These are phyloP conservation scores for Diploscapter pachys DNA, from an alignment of 1,140 invertebrate genomes.

Conservation along the genomic window DNA sequence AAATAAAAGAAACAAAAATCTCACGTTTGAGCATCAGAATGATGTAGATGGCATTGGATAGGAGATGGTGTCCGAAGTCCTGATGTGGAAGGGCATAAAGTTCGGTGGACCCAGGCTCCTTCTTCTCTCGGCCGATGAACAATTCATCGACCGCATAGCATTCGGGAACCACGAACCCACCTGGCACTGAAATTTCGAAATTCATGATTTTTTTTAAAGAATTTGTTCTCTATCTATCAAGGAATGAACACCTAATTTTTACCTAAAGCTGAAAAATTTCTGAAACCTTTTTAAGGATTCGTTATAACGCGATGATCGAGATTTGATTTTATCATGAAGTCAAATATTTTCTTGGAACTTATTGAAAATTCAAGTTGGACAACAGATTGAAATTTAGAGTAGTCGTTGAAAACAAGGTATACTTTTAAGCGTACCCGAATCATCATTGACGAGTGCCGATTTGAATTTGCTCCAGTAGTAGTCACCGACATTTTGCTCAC, in stretches of 20 bases:
- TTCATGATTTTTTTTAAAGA: constrained; percentile 62
- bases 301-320: no score
- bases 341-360: no score
- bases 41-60: constrained; percentile 91
- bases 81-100: constrained; percentile 58
- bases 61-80: constrained; percentile 67
- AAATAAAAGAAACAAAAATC: constrained; percentile 26
- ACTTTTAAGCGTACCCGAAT: not conserved
- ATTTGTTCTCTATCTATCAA: constrained; percentile 69
- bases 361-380: no score
- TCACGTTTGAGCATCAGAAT: constrained; percentile 80
- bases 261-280: no score
- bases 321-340: no score
- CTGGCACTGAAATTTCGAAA: constrained; percentile 7
- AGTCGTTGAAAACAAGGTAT: not conserved
- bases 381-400: no score
- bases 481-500: constrained; percentile 82
- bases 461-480: constrained; percentile 79
- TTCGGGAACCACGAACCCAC: constrained; percentile 69
- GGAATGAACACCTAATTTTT: constrained; percentile 17
- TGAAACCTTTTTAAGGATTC: no score
- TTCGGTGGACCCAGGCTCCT: constrained; percentile 70
- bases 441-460: constrained; percentile 55
- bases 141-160: constrained; percentile 87
- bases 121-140: constrained; percentile 72